Evolutionary conservation across 92 coral and sea anemone genomes (phyloP), one percentile per base, ranked within the genome.

Genomic region (Heliopora coerulea): DNA sequence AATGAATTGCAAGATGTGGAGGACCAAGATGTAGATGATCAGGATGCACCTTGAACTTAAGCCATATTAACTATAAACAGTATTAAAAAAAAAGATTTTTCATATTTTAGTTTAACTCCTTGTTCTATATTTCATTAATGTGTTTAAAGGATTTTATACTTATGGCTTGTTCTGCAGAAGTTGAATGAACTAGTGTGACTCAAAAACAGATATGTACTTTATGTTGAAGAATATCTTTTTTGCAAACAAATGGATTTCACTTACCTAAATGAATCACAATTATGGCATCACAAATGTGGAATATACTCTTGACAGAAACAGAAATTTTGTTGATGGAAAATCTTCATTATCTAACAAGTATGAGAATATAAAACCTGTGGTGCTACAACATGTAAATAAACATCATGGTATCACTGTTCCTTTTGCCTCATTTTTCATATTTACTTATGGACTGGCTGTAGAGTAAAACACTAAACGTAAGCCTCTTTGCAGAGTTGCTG

Each of bases 1-100:
- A 54, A 56, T 54, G 62, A 62, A 40, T 69, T 78, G 35, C 73
- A 84, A 56, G 88, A 84, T 54, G 70, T 79, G 0, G 84, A 81
- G 26, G 76, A 73, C 24, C 80, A 72, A 49, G 77, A 83, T 12
- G 67, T 54, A 33, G 77, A 70, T 12, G 52, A 70, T 29, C 8
- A 31, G 42, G 11, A 37, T 37, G 6, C 42, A 70, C 63, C n/a
- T n/a, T n/a, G n/a, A n/a, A n/a, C n/a, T 24, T n/a, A 52, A 49
- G 23, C 56, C 27, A 35, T 62, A 31, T 49, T 13, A 70, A 52
- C 75, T 68, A 50, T 70, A 54, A 70, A 70, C 49, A 70, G 32
- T 52, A 52, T 11, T 11, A 37, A 37, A 4, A 4, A 35, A 70
- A 70, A 50, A 63, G 59, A 68, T 50, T 52, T 67, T 70, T 54